Evolutionary conservation across 2,888 invertebrate species (phyloP), one percentile per base, ranked within the genome.

Genomic region (Thymelicus sylvestris): DNA sequence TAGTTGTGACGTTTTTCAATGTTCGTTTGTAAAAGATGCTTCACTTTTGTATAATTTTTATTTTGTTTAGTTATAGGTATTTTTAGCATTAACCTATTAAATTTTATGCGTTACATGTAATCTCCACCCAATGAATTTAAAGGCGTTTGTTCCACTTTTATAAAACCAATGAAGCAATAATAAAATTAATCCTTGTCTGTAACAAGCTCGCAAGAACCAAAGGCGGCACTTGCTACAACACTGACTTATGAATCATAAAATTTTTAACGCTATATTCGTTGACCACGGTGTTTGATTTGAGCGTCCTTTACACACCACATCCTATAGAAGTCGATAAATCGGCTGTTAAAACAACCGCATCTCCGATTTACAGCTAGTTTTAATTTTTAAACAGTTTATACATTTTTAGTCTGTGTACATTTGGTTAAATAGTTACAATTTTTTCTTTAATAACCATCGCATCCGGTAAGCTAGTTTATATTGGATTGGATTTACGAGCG

Each of bases 401-500:
- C 63, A 69, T 50, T 48, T 65, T 64, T 60, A 39, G 64, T 52
- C 61, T 47, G 64, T 59, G 63, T 69, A 57, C 65, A 59, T 59
- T 65, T n/a, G 77, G 88, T 90, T 87, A 88, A 89, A 89, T 88
- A 86, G 87, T 86, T 82, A 81, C 78, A 83, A 74, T 76, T 77
- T 79, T 84, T 88, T 86, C 87, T 90, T 92, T 91, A 88, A 92
- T 92, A 89, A 82, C 84, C 87, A 82, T 83, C 75, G 84, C 91
- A 89, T 93, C 93, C 93, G 92, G 89, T 79, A 76, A 76, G 78
- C 80, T 82, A 84, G 86, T 92, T 91, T 92, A 91, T 84, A 91
- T 91, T 89, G 83, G 88, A 92, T 91, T 88, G 88, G 79, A 93
- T 93, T 93, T 93, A 93, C 87, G 93, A 89, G 91, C 92, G 92